phyloP scores from a whole-genome alignment of 2,113 vertebrate genomes.

The Parotia lawesii region DNA sequence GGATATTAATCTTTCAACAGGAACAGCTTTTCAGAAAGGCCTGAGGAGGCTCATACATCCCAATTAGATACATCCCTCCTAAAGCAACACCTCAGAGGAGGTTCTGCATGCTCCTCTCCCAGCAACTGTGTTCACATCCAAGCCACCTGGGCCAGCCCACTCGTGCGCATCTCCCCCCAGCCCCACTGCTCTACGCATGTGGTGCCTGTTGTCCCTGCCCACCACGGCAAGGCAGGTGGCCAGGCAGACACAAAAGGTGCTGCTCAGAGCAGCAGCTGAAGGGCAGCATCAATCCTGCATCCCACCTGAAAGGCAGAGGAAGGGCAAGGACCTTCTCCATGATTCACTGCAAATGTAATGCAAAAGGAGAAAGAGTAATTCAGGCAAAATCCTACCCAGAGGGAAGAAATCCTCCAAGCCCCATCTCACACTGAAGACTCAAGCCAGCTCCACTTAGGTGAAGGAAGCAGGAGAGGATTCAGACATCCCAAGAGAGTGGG shows the following conservation, averaged over 20 bases:
- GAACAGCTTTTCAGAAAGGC: background rate
- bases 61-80: background rate
- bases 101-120: background rate
- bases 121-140: fast-evolving
- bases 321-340: background rate
- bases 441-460: background rate
- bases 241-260: background rate
- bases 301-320: background rate
- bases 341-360: fast-evolving
- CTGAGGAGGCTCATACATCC: background rate
- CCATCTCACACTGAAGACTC: background rate
- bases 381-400: background rate
- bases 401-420: background rate
- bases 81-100: background rate
- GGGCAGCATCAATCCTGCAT: background rate
- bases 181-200: fast-evolving
- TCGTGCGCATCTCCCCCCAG: background rate
- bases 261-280: background rate
- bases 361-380: background rate
- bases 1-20: background rate
- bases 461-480: background rate
- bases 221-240: fast-evolving
- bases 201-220: background rate
- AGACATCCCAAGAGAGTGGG: background rate
- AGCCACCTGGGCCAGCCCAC: background rate